Percentiles rank a stretch among this genome's conserved stretches.
Evolutionary conservation across 2,797 vertebrate genomes (phyloP).

Genomic region (Sebastes iracundus): DNA sequence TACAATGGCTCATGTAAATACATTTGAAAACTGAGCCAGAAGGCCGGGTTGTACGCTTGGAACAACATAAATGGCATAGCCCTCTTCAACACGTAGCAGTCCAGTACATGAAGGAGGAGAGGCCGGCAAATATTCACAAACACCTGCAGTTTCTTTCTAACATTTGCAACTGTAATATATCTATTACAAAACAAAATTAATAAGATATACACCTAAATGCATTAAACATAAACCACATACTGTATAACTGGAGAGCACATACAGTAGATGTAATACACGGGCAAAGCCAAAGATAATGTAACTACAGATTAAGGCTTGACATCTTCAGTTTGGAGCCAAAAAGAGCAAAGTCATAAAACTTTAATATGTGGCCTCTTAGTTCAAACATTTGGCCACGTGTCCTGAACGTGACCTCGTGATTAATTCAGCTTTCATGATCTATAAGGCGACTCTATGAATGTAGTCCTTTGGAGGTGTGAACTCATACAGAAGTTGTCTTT

Average conservation of each 20-base stretch:
- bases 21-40: not conserved
- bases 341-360: constrained; percentile 43
- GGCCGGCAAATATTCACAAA: not conserved
- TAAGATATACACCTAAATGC: not conserved
- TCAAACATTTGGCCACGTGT: constrained; percentile 42
- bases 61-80: not conserved
- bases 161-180: not conserved
- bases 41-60: not conserved
- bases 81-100: not conserved
- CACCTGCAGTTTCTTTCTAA: not conserved
- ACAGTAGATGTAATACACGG: not conserved
- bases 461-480: constrained; percentile 10
- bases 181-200: not conserved
- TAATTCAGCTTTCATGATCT: constrained; percentile 48
- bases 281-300: constrained; percentile 5
- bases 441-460: constrained; percentile 7
- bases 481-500: not conserved
- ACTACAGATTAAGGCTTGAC: constrained; percentile 27
- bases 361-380: constrained; percentile 45
- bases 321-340: constrained; percentile 22
- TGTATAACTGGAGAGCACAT: not conserved
- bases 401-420: constrained; percentile 46
- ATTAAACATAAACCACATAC: not conserved
- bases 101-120: not conserved
- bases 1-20: not conserved